Evolutionary conservation across 2,888 invertebrate species (phyloP).

Genomic region (Alsophila aescularia): DNA sequence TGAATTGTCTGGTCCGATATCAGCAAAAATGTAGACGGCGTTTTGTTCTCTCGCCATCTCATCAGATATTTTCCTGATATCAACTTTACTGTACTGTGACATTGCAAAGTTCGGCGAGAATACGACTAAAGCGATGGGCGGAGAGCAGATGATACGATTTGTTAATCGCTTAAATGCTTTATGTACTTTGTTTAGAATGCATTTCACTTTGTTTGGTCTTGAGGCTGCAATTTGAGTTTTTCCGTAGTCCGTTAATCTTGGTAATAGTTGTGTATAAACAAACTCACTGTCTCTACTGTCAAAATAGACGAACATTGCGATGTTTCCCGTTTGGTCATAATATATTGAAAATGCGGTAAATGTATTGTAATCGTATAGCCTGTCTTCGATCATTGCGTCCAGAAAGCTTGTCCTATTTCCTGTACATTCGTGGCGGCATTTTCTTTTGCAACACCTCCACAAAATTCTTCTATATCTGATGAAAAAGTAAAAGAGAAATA

Average conservation of each 20-base stretch:
- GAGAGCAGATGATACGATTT: neutral
- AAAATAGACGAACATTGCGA: slow-evolving; percentile 12
- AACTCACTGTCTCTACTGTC: slow-evolving; percentile 63
- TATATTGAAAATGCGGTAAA: slow-evolving; percentile 4
- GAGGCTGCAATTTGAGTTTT: slow-evolving; percentile 49
- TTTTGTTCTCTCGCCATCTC: slow-evolving; percentile 70
- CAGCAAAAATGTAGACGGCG: slow-evolving; percentile 69
- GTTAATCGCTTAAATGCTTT: slow-evolving; percentile 23
- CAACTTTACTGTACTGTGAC: slow-evolving; percentile 69
- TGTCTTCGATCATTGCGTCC: neutral
- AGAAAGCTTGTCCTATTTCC: too few species aligned
- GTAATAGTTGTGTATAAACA: slow-evolving; percentile 64
- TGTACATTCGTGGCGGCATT: slow-evolving; percentile 23
- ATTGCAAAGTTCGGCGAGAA: slow-evolving; percentile 75
- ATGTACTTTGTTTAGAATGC: slow-evolving; percentile 43
- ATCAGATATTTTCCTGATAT: slow-evolving; percentile 73
- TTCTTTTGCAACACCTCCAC: slow-evolving; percentile 49
- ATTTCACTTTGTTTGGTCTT: slow-evolving; percentile 40
- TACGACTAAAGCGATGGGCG: slow-evolving; percentile 55
- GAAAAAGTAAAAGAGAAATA: slow-evolving; percentile 49
- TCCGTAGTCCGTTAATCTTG: slow-evolving; percentile 57
- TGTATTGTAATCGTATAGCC: neutral
- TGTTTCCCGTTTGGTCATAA: slow-evolving; percentile 3
- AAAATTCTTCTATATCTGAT: slow-evolving; percentile 55
- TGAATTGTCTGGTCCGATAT: slow-evolving; percentile 73